Evolutionary conservation across 2,797 vertebrate species (phyloP).

Genomic region (Botia kubotai): DNA sequence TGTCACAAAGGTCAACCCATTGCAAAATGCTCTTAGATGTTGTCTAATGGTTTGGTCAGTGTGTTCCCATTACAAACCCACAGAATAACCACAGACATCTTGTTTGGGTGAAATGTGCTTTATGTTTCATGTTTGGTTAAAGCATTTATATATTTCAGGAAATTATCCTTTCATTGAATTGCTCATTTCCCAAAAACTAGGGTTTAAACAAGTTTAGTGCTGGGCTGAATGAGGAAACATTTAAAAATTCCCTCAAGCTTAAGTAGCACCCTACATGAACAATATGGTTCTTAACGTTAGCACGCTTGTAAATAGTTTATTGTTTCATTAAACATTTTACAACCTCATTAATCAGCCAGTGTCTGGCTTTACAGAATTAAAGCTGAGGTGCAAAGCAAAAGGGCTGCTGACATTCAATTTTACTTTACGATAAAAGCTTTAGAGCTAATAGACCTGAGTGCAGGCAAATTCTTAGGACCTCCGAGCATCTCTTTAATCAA

Average conservation of each 20-base stretch:
- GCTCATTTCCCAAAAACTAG: neutral
- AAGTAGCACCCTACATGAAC: neutral
- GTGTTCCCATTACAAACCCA: slow-evolving; percentile 12
- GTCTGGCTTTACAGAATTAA: slow-evolving; percentile 58
- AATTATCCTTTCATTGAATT: neutral
- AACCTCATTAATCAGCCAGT: slow-evolving; percentile 42
- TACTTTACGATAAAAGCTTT: slow-evolving; percentile 58
- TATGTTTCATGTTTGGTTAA: neutral
- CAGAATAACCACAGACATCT: neutral
- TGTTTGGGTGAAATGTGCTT: neutral
- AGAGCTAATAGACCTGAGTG: slow-evolving; percentile 48
- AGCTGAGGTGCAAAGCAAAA: slow-evolving; percentile 58
- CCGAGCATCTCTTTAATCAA: slow-evolving; percentile 55
- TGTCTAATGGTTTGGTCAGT: slow-evolving; percentile 7
- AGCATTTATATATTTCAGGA: slow-evolving; percentile 7
- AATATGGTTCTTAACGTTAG: slow-evolving; percentile 20
- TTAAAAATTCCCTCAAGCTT: neutral
- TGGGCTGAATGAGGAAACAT: neutral
- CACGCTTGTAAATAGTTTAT: slow-evolving; percentile 40
- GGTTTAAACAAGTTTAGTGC: neutral
- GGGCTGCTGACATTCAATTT: slow-evolving; percentile 59
- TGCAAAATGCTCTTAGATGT: slow-evolving; percentile 46
- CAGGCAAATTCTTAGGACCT: slow-evolving; percentile 60
- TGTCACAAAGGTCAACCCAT: slow-evolving; percentile 59
- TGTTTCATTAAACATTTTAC: slow-evolving; percentile 51